These are phyloP conservation scores for Sapajus apella DNA, from an alignment of 2,113 vertebrate genomes.

Conservation along the genomic window DNA sequence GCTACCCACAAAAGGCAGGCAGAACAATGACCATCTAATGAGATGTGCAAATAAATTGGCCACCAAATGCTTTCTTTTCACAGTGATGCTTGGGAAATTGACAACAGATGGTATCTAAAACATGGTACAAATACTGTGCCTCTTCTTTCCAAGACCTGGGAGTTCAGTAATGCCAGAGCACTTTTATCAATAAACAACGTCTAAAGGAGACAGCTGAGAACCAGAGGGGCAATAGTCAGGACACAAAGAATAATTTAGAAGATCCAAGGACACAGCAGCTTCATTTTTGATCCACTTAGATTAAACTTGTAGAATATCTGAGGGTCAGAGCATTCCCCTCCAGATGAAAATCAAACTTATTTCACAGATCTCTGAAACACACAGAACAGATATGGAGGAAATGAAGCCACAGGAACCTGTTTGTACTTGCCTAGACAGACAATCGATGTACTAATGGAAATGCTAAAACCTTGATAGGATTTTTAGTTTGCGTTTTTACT, in stretches of 20 bases:
- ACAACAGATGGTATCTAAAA: conserved; percentile 16
- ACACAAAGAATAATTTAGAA: neutral
- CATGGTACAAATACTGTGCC: neutral
- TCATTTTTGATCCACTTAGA: neutral
- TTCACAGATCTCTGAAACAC: conserved; percentile 27
- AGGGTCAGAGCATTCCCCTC: neutral
- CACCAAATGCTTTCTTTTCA: conserved; percentile 26
- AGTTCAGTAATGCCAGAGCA: neutral
- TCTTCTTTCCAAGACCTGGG: conserved; percentile 16
- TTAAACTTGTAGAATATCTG: neutral
- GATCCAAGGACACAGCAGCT: neutral
- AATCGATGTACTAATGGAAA: neutral
- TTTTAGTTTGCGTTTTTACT: neutral
- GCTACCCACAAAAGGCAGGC: neutral
- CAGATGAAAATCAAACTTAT: neutral
- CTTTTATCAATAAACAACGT: neutral
- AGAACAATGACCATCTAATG: neutral
- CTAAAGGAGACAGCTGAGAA: conserved; percentile 4
- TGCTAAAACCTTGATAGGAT: neutral
- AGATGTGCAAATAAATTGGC: conserved; percentile 33
- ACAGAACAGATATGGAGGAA: neutral
- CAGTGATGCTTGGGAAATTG: neutral
- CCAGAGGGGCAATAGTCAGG: neutral
- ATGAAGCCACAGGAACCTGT: neutral
- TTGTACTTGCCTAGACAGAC: neutral